A percentile compares a stretch with the other conserved stretches of the same genome.
Conservation (phyloP, 1,140 invertebrate genomes). For the Philotrypesis tridentata region DNA sequence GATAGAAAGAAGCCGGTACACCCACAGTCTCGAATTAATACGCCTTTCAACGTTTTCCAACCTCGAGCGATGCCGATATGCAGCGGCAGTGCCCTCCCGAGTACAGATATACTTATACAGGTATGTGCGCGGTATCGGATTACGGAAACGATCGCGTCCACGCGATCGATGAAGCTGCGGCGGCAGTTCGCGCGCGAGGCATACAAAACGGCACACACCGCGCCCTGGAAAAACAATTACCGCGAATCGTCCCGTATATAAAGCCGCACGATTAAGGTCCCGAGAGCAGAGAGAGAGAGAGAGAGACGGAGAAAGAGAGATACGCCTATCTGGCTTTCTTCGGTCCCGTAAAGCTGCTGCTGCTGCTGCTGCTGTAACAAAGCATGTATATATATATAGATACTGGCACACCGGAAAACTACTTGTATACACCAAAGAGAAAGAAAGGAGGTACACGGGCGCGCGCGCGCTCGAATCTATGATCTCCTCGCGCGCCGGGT, state of each 20-base stretch:
- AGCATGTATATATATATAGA: not conserved
- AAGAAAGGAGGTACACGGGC: not conserved
- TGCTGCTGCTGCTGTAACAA: not conserved
- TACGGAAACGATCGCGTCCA: not conserved
- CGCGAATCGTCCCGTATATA: not conserved
- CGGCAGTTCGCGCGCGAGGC: no score
- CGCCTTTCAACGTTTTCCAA: not conserved
- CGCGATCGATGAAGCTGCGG: not conserved
- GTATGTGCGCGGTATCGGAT: no score
- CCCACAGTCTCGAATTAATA: not conserved
- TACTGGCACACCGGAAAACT: not conserved
- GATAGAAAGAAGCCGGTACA: no score
- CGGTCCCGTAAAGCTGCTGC: not conserved
- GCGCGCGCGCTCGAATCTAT: not conserved
- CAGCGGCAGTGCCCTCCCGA: no score
- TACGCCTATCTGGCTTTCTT: not conserved
- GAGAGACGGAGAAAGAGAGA: not conserved
- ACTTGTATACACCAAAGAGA: not conserved
- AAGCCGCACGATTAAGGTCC: no score
- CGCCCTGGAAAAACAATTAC: not conserved
- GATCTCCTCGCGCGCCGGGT: no score
- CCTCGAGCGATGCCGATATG: not conserved
- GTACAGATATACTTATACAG: no score
- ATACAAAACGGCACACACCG: not conserved
- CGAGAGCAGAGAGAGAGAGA: no score